A percentile compares a stretch with the other conserved stretches of the same genome.
phyloP scores from a whole-genome alignment of 2,888 invertebrate species.

The Sylvicola fuscatus region DNA sequence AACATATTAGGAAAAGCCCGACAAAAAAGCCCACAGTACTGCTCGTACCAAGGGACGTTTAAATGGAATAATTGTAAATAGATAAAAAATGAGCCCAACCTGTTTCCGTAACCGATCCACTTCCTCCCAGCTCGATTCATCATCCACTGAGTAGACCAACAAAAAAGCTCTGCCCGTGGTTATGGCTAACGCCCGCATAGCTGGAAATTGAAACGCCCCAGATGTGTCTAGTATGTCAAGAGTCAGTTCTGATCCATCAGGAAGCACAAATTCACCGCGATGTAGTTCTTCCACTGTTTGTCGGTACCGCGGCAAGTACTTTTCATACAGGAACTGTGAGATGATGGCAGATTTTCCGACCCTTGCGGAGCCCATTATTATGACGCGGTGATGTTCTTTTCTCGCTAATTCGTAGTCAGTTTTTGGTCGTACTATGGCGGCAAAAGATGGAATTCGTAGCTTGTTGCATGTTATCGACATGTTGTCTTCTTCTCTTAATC shows the following conservation, averaged over 20 bases:
- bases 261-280: conserved; percentile 24
- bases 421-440: conserved; percentile 10
- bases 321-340: conserved; percentile 35
- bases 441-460: conserved; percentile 15
- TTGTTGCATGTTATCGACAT: conserved; percentile 4
- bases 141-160: conserved; percentile 44
- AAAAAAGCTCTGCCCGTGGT: conserved; percentile 54
- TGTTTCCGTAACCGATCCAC: conserved; percentile 29
- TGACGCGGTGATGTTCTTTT: conserved; percentile 20
- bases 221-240: conserved; percentile 55
- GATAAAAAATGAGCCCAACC: conserved; percentile 11
- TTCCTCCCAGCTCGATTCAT: conserved; percentile 34
- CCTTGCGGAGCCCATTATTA: conserved; percentile 26
- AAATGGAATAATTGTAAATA: no score
- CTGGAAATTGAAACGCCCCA: conserved; percentile 46
- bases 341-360: conserved; percentile 42
- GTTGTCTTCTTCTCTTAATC: no score
- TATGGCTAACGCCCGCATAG: conserved; percentile 51
- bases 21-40: no score
- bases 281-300: conserved; percentile 44
- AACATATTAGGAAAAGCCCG: background rate
- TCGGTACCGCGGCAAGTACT: conserved; percentile 32
- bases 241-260: conserved; percentile 28
- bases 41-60: no score
- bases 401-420: conserved; percentile 10